Base-by-base conservation (phyloP, 2,113 vertebrate species). In the Pitta sordida region DNA sequence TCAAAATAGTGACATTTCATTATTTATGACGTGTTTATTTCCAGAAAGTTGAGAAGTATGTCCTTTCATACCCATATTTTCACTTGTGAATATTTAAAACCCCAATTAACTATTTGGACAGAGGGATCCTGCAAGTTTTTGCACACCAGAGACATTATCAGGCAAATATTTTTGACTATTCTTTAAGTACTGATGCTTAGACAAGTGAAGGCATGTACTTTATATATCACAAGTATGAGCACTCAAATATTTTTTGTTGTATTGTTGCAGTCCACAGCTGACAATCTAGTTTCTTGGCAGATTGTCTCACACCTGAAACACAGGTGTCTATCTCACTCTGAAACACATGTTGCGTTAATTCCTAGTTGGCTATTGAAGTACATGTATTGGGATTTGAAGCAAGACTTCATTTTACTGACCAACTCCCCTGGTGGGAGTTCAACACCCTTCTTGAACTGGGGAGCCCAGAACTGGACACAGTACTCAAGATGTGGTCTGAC, bases 1-100 rank as follows among this genome's bases (percentile, higher is more conserved):
- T 84, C n/a, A 44, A 89, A 91, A 60, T 52, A 36, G 15, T 36
- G 24, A 91, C n/a, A 56, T 91, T 82, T 79, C 58, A 34, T 83
- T 90, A 65, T 75, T 92, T 14, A 9, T 73, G 44, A 41, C 62
- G 43, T 15, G 32, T 46, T 80, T 95, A 80, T 86, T 90, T 94
- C 68, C 63, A 86, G 59, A 73, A 62, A 58, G 12, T 56, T 82
- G 69, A 86, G 69, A 84, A 64, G 73, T 64, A 51, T 14, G 13
- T 82, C 37, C 37, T 79, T 84, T 51, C 48, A 6, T 41, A 49
- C 7, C 27, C 36, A 4, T 34, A 68, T 76, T 88, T 91, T 34
- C 62, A 56, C 29, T 75, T 30, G 15, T 41, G 68, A 51, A 15
- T 71, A 69, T 51, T 13, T 17, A 56, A 93, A 73, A 52, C 5